A percentile compares a stretch with the other conserved stretches of the same genome.
phyloP scores from a whole-genome alignment of 2,113 vertebrate genomes.

The Uropsilus gracilis region DNA sequence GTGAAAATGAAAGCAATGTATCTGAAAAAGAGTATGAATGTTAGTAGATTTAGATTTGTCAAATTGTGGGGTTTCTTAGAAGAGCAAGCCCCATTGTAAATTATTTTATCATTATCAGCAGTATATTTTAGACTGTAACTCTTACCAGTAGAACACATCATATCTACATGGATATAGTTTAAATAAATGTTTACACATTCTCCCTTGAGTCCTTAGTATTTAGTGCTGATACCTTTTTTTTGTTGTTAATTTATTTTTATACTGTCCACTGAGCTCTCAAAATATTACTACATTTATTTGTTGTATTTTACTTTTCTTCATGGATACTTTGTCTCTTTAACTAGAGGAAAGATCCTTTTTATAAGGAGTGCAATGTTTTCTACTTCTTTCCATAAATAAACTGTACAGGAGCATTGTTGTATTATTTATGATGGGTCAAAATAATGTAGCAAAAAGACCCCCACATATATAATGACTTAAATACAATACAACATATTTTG shows the following conservation, averaged over 20 bases:
- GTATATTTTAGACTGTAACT: background rate
- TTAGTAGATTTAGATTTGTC: background rate
- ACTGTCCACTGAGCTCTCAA: background rate
- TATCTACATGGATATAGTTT: constrained; percentile 7
- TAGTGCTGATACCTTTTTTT: background rate
- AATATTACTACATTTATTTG: background rate
- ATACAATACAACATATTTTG: background rate
- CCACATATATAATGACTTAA: background rate
- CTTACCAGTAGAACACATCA: background rate
- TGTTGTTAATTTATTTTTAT: background rate
- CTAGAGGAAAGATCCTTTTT: background rate
- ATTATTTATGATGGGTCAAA: background rate
- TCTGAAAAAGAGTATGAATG: background rate
- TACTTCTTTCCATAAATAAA: background rate
- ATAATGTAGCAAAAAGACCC: background rate
- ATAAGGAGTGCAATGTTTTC: constrained; percentile 3
- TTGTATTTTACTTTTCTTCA: background rate
- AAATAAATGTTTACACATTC: background rate
- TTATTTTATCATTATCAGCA: background rate
- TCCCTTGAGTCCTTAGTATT: background rate
- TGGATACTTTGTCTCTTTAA: background rate
- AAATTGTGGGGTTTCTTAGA: background rate
- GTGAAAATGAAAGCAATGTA: background rate
- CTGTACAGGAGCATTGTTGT: background rate
- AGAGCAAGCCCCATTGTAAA: background rate